A percentile compares a stretch with the other conserved stretches of the same genome.
These are phyloP conservation scores for Halictus rubicundus DNA, from an alignment of 1,140 invertebrate species.

Conservation along the genomic window DNA sequence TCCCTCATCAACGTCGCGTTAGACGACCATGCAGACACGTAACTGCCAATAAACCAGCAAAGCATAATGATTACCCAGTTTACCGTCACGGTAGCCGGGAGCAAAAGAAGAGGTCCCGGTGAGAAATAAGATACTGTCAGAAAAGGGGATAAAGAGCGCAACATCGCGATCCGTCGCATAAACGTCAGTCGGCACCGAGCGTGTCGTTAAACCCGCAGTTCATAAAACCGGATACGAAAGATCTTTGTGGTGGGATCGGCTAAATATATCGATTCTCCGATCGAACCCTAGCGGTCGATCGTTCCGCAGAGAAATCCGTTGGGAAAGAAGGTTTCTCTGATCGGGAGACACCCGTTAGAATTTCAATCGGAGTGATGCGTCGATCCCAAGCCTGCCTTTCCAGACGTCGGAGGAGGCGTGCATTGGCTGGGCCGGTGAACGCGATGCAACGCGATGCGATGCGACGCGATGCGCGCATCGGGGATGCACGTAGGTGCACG, in stretches of 20 bases:
- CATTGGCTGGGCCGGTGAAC: conserved; percentile 16
- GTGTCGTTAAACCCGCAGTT: not conserved
- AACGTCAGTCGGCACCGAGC: no score
- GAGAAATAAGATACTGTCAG: no score
- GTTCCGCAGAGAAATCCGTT: conserved; percentile 12
- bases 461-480: conserved; percentile 14
- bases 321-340: not conserved
- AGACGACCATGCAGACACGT: no score
- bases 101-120: no score
- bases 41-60: no score
- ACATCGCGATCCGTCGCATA: no score
- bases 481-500: conserved; percentile 48
- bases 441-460: no score
- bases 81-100: no score
- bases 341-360: conserved; percentile 41
- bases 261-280: not conserved
- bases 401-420: conserved; percentile 25
- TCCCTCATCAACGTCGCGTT: no score
- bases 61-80: no score
- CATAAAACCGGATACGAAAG: not conserved
- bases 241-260: no score
- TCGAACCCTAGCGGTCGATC: not conserved
- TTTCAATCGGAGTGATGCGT: conserved; percentile 49
- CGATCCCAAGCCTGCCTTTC: conserved; percentile 20
- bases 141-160: no score